Conservation (phyloP, 2,113 vertebrate species). For the Nothobranchius kuhntae region DNA sequence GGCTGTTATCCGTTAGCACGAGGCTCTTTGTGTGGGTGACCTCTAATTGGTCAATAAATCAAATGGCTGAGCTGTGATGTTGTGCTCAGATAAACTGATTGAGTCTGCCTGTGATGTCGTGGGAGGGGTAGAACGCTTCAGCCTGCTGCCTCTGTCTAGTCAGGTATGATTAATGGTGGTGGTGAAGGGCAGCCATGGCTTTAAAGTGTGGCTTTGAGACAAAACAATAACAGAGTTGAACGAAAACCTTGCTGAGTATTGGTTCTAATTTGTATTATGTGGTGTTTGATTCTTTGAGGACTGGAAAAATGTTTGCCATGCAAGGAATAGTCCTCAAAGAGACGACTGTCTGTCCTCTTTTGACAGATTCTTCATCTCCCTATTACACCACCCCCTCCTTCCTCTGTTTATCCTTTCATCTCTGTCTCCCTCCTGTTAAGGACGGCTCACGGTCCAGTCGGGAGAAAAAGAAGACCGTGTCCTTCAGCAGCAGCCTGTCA, state of each 20-base stretch:
- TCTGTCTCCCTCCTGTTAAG: conserved; percentile 63
- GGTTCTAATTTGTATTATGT: conserved; percentile 50
- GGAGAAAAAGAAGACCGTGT: conserved; percentile 95
- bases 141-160: conserved; percentile 49
- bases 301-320: conserved; percentile 26
- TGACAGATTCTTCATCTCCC: conserved; percentile 6
- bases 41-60: conserved; percentile 55
- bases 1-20: conserved; percentile 35
- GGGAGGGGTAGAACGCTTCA: conserved; percentile 44
- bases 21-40: conserved; percentile 31
- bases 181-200: conserved; percentile 58
- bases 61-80: conserved; percentile 44
- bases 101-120: conserved; percentile 27
- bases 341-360: conserved; percentile 20
- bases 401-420: conserved; percentile 17
- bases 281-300: conserved; percentile 52
- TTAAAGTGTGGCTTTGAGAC: conserved; percentile 48
- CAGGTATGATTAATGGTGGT: conserved; percentile 70
- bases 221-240: conserved; percentile 59
- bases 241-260: conserved; percentile 8
- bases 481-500: conserved; percentile 92
- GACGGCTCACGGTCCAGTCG: conserved; percentile 89
- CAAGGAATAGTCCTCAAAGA: conserved; percentile 15
- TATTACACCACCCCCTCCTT: neutral
- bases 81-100: conserved; percentile 56